Base-by-base conservation (phyloP, 2,888 invertebrate species). In the Drosophila parthenogenetica region DNA sequence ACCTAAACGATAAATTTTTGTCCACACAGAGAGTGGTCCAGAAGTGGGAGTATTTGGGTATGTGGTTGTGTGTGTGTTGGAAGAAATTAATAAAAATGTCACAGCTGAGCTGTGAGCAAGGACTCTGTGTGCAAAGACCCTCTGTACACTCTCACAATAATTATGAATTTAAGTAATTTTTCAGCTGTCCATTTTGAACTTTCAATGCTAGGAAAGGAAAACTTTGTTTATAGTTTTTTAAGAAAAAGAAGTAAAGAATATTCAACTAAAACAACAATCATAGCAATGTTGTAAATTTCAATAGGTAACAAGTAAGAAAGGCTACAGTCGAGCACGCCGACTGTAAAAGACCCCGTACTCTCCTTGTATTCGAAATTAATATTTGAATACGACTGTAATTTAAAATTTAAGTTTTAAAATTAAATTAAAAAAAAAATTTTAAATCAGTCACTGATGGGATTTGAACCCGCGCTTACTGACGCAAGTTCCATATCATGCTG, bases 71-170 rank as follows among this genome's bases (percentile, higher is more conserved):
- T 10, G 14, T 35, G 32, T 29, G 8, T n/a, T 7, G 32, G 11
- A 11, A 57, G 37, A 46, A 57, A 57, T 57, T 57, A 57, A 57
- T 46, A 46, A 57, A 57, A 57, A 57, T 57, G 57, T 57, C 57
- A 37, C 57, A 57, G 49, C 58, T 59, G 58, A 59, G 49, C 58
- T 49, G 59, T 50, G 53, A 42, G 42, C 51, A 49, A 61, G 75
- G 50, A 62, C 58, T 37, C 46, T 37, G 17, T 43, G 53, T 48
- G 48, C 25, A 48, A 61, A 77, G 54, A 65, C 60, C 16, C 25
- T 46, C 46, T 46, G 46, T 51, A 57, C 64, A 35, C 53, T 68
- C 71, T 57, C 19, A 75, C 54, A 66, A 76, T 78, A 78, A 78
- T 78, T 78, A 76, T 62, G 61, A 79, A 76, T 57, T 57, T 49